Evolutionary conservation across 2,113 vertebrate genomes (phyloP), one percentile per base, ranked within the genome.

Genomic region (Pterocles gutturalis): DNA sequence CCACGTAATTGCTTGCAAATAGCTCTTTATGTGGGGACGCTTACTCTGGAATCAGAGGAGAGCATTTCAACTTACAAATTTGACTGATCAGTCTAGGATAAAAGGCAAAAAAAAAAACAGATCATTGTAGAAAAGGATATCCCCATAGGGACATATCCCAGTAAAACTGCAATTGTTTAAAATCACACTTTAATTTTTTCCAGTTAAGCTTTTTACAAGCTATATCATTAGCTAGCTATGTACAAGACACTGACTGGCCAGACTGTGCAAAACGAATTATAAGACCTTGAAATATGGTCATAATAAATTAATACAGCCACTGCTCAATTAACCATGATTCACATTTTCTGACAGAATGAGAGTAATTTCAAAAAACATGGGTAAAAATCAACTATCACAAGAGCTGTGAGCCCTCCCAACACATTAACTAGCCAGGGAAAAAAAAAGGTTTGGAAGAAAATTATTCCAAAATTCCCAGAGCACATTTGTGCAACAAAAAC

Each of bases 31-130:
- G 45, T 53, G 38, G 61, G 53, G 45, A 89, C 46, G 22, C 43
- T 55, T 78, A 58, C 72, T 79, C 38, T 91, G 53, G 26, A 89
- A 95, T 67, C 45, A 78, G 69, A 91, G 34, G 26, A 22, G 7
- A 89, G 24, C 84, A 92, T 91, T 93, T 93, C 69, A 76, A 14
- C 82, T 60, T 82, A 94, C 34, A 82, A 91, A 89, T 89, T 78
- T 71, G 22, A 76, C 87, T 75, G 82, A 51, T 71, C 72, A 83
- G 65, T 48, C 49, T 51, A 25, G 18, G 12, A 4, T 57, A 90
- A 87, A 82, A 80, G 11, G 2, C 1, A 12, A 17, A 69, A 46
- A 89, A 38, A 79, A 79, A 28, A 78, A 29, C 34, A 36, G 0
- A 54, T 54, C 51, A 48, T 9, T 60, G n/a, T 34, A 81, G 55